These are phyloP conservation scores for Adelphocoris suturalis DNA, from an alignment of 2,888 invertebrate species.

Conservation along the genomic window DNA sequence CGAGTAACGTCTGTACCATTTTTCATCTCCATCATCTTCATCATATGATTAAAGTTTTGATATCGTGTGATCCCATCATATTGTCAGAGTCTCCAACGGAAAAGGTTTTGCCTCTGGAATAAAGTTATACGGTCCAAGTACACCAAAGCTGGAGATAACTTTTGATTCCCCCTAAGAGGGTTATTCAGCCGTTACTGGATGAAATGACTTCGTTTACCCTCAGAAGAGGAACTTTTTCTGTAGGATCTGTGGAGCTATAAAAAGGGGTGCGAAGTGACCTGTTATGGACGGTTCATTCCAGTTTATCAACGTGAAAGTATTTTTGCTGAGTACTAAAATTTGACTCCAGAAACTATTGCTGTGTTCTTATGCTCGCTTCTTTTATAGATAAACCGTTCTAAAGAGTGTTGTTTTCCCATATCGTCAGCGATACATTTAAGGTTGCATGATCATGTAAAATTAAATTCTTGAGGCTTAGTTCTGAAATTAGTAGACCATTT, in stretches of 20 bases:
- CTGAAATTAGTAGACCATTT: too few species aligned
- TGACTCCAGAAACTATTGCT: not conserved
- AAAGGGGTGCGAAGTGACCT: not conserved
- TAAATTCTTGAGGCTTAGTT: too few species aligned
- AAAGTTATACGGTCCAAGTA: not conserved
- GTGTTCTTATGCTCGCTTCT: not conserved
- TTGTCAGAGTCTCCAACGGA: not conserved
- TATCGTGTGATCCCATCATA: not conserved
- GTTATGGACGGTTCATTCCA: not conserved
- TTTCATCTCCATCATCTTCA: not conserved
- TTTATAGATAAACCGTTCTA: too few species aligned
- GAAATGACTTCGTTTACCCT: constrained; percentile 28
- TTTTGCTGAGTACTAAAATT: not conserved
- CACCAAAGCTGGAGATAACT: not conserved
- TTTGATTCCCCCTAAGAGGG: not conserved
- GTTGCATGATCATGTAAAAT: too few species aligned
- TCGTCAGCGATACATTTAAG: too few species aligned
- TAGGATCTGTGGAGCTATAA: not conserved
- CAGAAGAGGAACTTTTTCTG: not conserved
- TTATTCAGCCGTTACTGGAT: constrained; percentile 24
- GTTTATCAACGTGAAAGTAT: not conserved
- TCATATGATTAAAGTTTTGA: not conserved
- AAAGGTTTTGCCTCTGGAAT: not conserved
- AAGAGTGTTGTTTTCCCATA: too few species aligned
- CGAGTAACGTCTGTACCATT: not conserved